Evolutionary conservation across 2,888 invertebrate species (phyloP).

Genomic region (Cephus runcator): DNA sequence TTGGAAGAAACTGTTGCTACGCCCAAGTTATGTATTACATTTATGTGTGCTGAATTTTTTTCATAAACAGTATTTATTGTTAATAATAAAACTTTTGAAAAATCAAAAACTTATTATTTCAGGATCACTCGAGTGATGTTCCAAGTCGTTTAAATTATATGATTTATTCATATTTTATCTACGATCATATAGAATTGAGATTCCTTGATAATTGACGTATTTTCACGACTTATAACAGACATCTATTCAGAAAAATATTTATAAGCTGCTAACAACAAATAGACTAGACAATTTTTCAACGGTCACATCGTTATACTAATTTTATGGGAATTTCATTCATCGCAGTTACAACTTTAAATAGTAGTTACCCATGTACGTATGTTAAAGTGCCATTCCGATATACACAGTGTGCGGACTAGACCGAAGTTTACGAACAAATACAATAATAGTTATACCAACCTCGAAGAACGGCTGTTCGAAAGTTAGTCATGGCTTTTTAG

Average conservation of each 20-base stretch:
- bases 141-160: slow-evolving; percentile 33
- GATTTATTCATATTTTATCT: slow-evolving; percentile 43
- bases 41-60: slow-evolving; percentile 26
- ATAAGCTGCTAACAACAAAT: slow-evolving; percentile 30
- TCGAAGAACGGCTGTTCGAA: not conserved
- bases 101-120: slow-evolving; percentile 1
- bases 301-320: not conserved
- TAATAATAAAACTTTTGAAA: slow-evolving; percentile 56
- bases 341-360: not conserved
- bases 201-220: slow-evolving; percentile 45
- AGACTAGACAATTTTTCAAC: slow-evolving; percentile 32
- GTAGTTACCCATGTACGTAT: not conserved
- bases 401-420: not conserved
- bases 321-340: slow-evolving; percentile 1
- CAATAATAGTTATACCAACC: not conserved
- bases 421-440: not conserved
- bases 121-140: not conserved
- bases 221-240: slow-evolving; percentile 38
- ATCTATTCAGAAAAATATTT: slow-evolving; percentile 38
- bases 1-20: not conserved
- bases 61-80: slow-evolving; percentile 58
- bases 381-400: not conserved
- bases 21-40: not conserved
- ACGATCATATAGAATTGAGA: slow-evolving; percentile 41
- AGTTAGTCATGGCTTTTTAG: not conserved